Conservation (phyloP, 2,113 vertebrate genomes). For the Cromileptes altivelis region DNA sequence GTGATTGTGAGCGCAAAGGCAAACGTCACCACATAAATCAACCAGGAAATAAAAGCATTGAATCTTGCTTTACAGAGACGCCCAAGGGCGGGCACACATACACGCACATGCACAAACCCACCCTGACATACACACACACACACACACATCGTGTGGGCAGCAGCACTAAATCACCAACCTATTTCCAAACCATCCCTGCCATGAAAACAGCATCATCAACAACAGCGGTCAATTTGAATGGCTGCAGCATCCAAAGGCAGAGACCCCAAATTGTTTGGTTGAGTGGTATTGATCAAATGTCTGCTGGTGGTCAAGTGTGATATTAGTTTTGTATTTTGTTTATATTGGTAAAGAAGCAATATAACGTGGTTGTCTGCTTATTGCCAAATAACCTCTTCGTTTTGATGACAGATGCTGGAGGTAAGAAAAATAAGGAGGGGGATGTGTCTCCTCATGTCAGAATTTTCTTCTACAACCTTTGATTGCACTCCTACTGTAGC, state of each 20-base stretch:
- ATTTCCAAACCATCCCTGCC: slow-evolving; percentile 33
- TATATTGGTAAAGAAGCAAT: slow-evolving; percentile 50
- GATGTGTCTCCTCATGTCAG: background rate
- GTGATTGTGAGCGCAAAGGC: slow-evolving; percentile 73
- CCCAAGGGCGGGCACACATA: slow-evolving; percentile 64
- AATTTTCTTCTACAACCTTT: background rate
- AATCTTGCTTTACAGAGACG: slow-evolving; percentile 59
- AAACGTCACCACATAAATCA: slow-evolving; percentile 79
- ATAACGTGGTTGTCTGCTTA: slow-evolving; percentile 47
- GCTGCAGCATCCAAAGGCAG: slow-evolving; percentile 27
- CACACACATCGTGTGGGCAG: background rate
- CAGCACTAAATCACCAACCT: slow-evolving; percentile 53
- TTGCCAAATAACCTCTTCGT: slow-evolving; percentile 29
- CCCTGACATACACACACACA: slow-evolving; percentile 9
- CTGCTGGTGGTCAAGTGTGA: slow-evolving; percentile 42
- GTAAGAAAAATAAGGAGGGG: slow-evolving; percentile 4
- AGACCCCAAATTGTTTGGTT: slow-evolving; percentile 30
- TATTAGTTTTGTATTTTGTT: slow-evolving; percentile 59
- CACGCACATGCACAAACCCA: background rate
- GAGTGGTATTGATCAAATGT: slow-evolving; percentile 53
- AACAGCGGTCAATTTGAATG: slow-evolving; percentile 26
- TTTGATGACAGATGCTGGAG: slow-evolving; percentile 11
- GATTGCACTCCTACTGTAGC: background rate
- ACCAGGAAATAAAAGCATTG: slow-evolving; percentile 65
- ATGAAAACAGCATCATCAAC: slow-evolving; percentile 55